A percentile compares a stretch with the other conserved stretches of the same genome.
phyloP scores from a whole-genome alignment of 2,888 invertebrate genomes.

The Sialis fuliginosa region DNA sequence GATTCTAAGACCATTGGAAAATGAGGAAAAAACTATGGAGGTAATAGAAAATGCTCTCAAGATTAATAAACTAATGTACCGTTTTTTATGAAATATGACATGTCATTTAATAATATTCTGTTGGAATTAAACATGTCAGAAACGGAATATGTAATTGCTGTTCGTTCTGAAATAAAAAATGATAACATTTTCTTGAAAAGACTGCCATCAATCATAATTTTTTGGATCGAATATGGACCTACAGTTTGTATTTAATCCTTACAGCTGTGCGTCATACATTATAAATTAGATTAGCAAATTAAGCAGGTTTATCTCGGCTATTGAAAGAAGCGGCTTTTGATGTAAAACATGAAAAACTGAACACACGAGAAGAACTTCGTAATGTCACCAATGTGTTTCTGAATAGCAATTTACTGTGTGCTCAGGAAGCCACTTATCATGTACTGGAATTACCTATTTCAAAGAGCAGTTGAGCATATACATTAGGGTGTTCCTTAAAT shows the following conservation, averaged over 20 bases:
- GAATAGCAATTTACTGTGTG: slow-evolving; percentile 10
- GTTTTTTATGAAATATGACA: background rate
- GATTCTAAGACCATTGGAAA: slow-evolving; percentile 8
- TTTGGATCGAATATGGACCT: slow-evolving; percentile 13
- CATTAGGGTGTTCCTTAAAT: too few relatives aligned
- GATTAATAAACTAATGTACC: slow-evolving; percentile 6
- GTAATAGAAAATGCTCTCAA: slow-evolving; percentile 5
- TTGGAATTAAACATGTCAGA: slow-evolving; percentile 7
- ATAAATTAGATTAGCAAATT: slow-evolving; percentile 14
- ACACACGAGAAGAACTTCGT: slow-evolving; percentile 4
- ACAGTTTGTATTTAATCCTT: slow-evolving; percentile 11
- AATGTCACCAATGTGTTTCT: slow-evolving; percentile 9
- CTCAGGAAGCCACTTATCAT: slow-evolving; percentile 13
- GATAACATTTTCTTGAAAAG: slow-evolving; percentile 10
- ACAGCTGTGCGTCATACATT: slow-evolving; percentile 12
- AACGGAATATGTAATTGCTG: slow-evolving; percentile 9
- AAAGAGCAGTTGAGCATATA: slow-evolving; percentile 8
- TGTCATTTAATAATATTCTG: slow-evolving; percentile 7
- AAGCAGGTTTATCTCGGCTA: slow-evolving; percentile 13
- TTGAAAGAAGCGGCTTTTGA: slow-evolving; percentile 11
- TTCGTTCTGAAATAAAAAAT: slow-evolving; percentile 9
- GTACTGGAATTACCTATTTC: slow-evolving; percentile 11
- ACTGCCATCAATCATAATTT: slow-evolving; percentile 10
- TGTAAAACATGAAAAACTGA: slow-evolving; percentile 6
- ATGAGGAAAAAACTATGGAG: slow-evolving; percentile 2